Evolutionary conservation across 2,797 vertebrate species (phyloP), one percentile per base, ranked within the genome.

Genomic region (Phylloscopus collybita): DNA sequence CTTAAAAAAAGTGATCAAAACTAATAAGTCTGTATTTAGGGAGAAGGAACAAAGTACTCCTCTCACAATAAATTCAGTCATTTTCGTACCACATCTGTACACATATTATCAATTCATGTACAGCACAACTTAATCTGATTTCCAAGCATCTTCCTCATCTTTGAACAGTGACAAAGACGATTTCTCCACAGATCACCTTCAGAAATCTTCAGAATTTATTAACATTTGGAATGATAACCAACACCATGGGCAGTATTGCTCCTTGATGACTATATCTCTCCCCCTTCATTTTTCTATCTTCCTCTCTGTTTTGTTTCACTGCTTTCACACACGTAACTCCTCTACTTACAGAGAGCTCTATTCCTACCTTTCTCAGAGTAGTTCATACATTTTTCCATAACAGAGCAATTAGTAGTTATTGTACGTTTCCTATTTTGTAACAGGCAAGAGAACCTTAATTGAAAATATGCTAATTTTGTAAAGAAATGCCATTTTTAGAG

Each of bases 381-480:
- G 56, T 88, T 96, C 14, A 51, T 61, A 20, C 47, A 40, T 64
- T 90, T 94, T 84, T 64, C 25, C 47, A 56, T 47, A 61, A 57
- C 57, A 88, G 66, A 94, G 70, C 45, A 83, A 86, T 92, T 87
- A 71, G 59, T 34, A 64, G 56, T 61, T 92, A 88, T 56, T 10
- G 30, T 56, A 40, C 60, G 23, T 49, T 95, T 90, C 80, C 88
- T 70, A 29, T 30, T 91, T 87, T 73, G 54, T 42, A 83, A 83
- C 59, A 72, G 60, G 27, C 57, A 85, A 84, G 34, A 60, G 4
- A 81, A 3, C 21, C 29, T 88, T 89, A 83, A 90, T 75, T 95
- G 90, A 93, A 97, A 96, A 96, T 80, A 94, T 53, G 70, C 12
- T 92, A 71, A 95, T 96, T 88, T 86, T 56, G 87, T 82, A 93